Base-by-base conservation (phyloP, 2,888 invertebrate species). In the Galeruca laticollis region DNA sequence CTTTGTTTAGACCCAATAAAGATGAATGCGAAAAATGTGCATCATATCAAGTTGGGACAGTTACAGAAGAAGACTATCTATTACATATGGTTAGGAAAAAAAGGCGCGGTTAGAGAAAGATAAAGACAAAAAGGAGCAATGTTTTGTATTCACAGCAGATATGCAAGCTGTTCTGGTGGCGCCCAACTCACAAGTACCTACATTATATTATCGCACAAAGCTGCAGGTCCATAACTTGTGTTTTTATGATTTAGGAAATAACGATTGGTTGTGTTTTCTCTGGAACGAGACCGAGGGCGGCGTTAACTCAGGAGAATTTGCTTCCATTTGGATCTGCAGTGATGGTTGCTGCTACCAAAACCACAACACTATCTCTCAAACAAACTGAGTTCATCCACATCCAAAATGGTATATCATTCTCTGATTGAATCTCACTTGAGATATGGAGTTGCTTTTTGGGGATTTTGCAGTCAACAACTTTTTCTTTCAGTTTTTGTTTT, bases 21-120 rank as follows among this genome's bases (percentile, higher is more conserved):
- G n/a, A n/a, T n/a, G n/a, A n/a, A n/a, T n/a, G n/a, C n/a, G n/a
- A n/a, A n/a, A n/a, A n/a, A n/a, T n/a, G n/a, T n/a, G n/a, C n/a
- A n/a, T n/a, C n/a, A n/a, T n/a, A n/a, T n/a, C n/a, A 10, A 67
- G 59, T 15, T 54, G 75, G 18, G 78, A 73, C 57, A 54, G 40
- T 37, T 73, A 76, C 0, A 79, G 76, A 65, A 78, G 78, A 65
- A 76, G 74, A 68, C 49, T 72, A 40, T 78, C 74, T 57, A 72
- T 76, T 51, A 69, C 69, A 60, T 79, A 78, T 66, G 65, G 64
- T 54, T 77, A 75, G 59, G 59, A 76, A 71, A 52, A 75, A 52
- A 65, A 74, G 57, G 76, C 78, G 6, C 57, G 77, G 15, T 40
- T 65, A 51, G 77, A 76, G 57, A 80, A 80, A 68, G 61, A 78